Conservation (phyloP, 1,140 invertebrate species). For the Tetraneura akinire region DNA sequence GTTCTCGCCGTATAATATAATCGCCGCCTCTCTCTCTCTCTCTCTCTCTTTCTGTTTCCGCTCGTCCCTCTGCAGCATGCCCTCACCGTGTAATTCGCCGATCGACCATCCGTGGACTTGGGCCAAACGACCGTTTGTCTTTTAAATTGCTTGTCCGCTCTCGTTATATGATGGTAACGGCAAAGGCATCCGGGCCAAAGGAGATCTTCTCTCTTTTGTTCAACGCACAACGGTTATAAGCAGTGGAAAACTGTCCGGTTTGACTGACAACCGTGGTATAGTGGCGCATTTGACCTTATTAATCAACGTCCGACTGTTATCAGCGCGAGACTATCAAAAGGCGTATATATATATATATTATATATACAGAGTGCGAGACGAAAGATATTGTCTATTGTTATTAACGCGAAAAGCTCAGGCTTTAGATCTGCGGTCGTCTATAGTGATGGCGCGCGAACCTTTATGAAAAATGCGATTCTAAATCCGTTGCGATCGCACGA, state of each 20-base stretch:
- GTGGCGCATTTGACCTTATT: slow-evolving; percentile 37
- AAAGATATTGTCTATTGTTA: background rate
- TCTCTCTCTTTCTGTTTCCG: slow-evolving; percentile 55
- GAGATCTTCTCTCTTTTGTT: slow-evolving; percentile 42
- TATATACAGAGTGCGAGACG: background rate
- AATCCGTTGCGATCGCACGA: background rate
- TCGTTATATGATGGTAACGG: slow-evolving; percentile 20
- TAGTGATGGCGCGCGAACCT: background rate
- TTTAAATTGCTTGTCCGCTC: slow-evolving; percentile 50
- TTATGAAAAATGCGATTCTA: slow-evolving; percentile 16
- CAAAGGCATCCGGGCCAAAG: background rate
- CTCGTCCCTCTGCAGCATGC: background rate
- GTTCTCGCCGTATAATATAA: too few species aligned
- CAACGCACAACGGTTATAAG: background rate
- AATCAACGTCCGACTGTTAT: slow-evolving; percentile 42
- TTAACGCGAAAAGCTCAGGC: background rate
- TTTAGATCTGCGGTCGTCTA: background rate
- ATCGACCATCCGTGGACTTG: slow-evolving; percentile 23
- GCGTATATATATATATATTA: background rate
- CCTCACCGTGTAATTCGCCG: too few species aligned
- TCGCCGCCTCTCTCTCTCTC: slow-evolving; percentile 57
- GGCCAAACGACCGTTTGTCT: slow-evolving; percentile 50
- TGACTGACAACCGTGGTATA: slow-evolving; percentile 38
- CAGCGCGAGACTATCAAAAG: slow-evolving; percentile 10
- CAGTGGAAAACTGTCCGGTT: slow-evolving; percentile 14